phyloP scores from a whole-genome alignment of 2,888 invertebrate species.

The Nephrotoma appendiculata region DNA sequence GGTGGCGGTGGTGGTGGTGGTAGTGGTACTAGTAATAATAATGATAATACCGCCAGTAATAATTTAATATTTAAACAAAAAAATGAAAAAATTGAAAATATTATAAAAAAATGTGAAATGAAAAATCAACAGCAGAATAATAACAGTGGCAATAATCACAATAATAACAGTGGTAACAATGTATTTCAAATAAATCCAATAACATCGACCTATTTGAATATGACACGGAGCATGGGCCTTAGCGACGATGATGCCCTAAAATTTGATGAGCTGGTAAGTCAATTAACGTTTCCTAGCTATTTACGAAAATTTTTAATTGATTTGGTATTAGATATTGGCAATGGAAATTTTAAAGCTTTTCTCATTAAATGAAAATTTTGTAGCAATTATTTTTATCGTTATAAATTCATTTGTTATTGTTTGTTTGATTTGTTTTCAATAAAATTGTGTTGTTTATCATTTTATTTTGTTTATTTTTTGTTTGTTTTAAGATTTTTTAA shows the following conservation, averaged over 20 bases:
- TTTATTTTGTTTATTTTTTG: background rate
- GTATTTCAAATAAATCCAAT: conserved; percentile 53
- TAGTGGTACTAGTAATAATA: background rate
- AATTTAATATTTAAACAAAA: conserved; percentile 1
- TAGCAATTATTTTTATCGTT: background rate
- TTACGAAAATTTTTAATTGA: background rate
- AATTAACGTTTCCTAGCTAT: conserved; percentile 16
- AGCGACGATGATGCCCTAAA: conserved; percentile 44
- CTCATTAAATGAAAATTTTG: background rate
- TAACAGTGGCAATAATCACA: background rate
- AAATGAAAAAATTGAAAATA: conserved; percentile 1
- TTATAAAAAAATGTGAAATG: background rate
- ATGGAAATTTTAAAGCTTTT: background rate
- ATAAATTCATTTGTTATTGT: background rate
- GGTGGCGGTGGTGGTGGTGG: background rate
- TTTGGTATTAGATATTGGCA: background rate
- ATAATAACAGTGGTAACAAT: conserved; percentile 12
- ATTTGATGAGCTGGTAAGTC: conserved; percentile 45
- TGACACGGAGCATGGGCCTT: conserved; percentile 59
- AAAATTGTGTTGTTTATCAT: background rate
- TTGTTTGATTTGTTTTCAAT: background rate
- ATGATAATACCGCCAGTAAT: background rate
- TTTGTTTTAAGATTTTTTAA: background rate
- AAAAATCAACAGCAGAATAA: background rate
- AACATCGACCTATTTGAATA: conserved; percentile 76